Percentiles rank a stretch among this genome's conserved stretches.
These are phyloP conservation scores for Alligator sinensis DNA, from an alignment of 2,113 vertebrate genomes.

Conservation along the genomic window DNA sequence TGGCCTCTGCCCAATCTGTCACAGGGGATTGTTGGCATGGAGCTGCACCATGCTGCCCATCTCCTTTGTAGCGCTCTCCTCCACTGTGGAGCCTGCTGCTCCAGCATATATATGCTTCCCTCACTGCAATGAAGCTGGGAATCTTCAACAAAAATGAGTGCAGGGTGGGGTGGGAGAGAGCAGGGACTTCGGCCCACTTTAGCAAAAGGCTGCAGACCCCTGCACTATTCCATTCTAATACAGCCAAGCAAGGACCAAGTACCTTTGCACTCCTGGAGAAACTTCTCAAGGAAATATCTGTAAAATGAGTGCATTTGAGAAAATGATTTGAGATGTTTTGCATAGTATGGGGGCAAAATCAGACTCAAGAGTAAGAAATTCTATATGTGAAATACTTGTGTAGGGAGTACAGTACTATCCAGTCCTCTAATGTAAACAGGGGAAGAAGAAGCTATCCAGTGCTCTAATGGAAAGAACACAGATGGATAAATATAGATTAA, in stretches of 20 bases:
- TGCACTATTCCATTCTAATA: neutral
- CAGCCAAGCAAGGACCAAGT: neutral
- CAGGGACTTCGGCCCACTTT: too few species aligned
- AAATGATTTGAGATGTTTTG: neutral
- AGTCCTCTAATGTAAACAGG: neutral
- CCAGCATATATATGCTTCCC: too few species aligned
- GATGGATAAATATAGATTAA: neutral
- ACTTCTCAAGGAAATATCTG: neutral
- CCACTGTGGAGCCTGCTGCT: too few species aligned
- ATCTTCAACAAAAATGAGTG: too few species aligned
- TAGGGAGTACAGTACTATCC: neutral
- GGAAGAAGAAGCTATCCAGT: neutral
- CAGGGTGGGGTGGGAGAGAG: too few species aligned
- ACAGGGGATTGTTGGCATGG: too few species aligned
- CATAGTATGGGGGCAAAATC: neutral
- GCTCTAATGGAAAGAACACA: neutral
- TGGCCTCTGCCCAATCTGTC: too few species aligned
- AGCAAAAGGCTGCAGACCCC: too few species aligned
- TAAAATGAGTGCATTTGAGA: neutral
- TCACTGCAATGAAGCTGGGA: too few species aligned
- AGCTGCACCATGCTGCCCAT: too few species aligned
- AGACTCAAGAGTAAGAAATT: neutral
- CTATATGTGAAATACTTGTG: neutral
- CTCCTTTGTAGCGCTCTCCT: too few species aligned
- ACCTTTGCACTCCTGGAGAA: neutral